Evolutionary conservation across 1,140 invertebrate species (phyloP), one percentile per base, ranked within the genome.

Genomic region (Ridgeia piscesae): DNA sequence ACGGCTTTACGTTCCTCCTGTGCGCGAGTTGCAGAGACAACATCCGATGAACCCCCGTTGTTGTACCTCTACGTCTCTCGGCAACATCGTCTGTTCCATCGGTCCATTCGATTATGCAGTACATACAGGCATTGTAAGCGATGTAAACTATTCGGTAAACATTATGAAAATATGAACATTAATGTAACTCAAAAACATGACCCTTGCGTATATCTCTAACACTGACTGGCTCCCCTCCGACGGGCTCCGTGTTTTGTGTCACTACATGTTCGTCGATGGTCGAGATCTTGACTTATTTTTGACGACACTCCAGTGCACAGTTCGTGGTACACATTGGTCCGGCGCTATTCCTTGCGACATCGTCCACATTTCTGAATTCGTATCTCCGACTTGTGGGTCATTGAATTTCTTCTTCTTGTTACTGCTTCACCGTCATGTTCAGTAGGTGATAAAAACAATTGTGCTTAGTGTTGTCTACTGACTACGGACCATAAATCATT

Each of bases 131-230:
- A 31, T 21, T 31, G 14, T 8, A 77, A 77, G 58, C 58, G 27
- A 77, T 77, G 58, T 21, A 77, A 77, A 77, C 58, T 77, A 77
- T 21, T 8, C 14, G 11, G 58, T 77, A 77, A 77, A 77, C 27
- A 77, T 77, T 77, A 77, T 77, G 58, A 77, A 77, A 77, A 77
- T 77, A 77, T 27, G 58, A 77, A 77, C 58, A 77, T 77, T 77
- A 31, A 77, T 77, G 58, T 77, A 77, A 77, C 58, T 77, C 58
- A 77, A 77, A 2, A 77, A 21, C 27, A 31, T 77, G 58, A 77
- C 17, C 58, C 6, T 77, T 77, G 58, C 58, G 58, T 31, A 77
- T 77, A 42, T 42, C 11, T 42, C 4, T 77, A 14, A 31, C 58
- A 77, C 58, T 21, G 58, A 77, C 27, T 42, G 42, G 42, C 42